Evolutionary conservation across 2,888 invertebrate species (phyloP).

Genomic region (Tachystola acroxantha): DNA sequence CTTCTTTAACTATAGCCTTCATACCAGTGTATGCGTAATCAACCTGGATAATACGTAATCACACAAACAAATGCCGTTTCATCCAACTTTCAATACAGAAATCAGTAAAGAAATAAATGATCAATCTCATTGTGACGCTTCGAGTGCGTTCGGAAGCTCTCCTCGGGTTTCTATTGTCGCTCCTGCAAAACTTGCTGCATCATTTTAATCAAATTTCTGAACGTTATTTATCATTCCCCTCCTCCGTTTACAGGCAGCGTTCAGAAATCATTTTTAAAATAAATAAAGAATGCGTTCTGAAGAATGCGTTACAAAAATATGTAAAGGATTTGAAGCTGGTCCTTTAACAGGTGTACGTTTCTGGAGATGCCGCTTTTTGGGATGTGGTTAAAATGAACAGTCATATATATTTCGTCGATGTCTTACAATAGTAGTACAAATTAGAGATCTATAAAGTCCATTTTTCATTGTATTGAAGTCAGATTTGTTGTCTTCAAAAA

Average conservation of each 20-base stretch:
- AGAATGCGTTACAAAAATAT: conserved; percentile 70
- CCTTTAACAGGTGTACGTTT: conserved; percentile 61
- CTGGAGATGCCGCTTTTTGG: conserved; percentile 29
- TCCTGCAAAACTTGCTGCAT: conserved; percentile 36
- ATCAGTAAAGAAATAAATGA: conserved; percentile 38
- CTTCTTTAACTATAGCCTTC: too few species aligned
- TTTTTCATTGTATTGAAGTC: conserved; percentile 13
- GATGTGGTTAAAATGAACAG: conserved; percentile 3
- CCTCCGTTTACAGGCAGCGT: conserved; percentile 10
- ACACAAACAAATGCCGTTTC: conserved; percentile 6
- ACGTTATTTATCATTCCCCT: conserved; percentile 48
- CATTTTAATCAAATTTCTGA: conserved; percentile 57
- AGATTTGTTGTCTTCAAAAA: conserved; percentile 1
- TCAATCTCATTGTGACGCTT: conserved; percentile 25
- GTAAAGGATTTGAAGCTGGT: conserved; percentile 57
- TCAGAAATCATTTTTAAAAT: conserved; percentile 41
- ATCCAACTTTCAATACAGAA: conserved; percentile 27
- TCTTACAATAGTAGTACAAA: conserved; percentile 4
- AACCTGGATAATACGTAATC: background rate
- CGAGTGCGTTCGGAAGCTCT: conserved; percentile 42
- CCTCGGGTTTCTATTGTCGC: conserved; percentile 25
- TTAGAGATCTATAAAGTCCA: conserved; percentile 8
- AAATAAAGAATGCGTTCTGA: conserved; percentile 53
- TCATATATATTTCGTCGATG: background rate
- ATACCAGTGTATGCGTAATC: background rate